phyloP scores from a whole-genome alignment of 2,797 vertebrate genomes.

The Sparus aurata region DNA sequence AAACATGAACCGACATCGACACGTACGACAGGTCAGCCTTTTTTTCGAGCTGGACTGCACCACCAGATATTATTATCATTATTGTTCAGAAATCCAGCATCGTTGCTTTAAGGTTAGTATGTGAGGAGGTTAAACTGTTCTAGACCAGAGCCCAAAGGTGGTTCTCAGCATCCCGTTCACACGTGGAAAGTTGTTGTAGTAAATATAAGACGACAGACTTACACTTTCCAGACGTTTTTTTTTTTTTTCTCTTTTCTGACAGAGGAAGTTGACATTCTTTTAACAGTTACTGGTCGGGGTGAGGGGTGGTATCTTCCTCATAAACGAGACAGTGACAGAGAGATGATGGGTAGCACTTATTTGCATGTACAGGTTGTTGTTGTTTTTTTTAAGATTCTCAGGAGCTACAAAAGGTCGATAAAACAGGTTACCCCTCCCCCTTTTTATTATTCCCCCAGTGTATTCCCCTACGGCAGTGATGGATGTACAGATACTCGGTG shows the following conservation, averaged over 20 bases:
- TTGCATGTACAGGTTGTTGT: slow-evolving; percentile 56
- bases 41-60: slow-evolving; percentile 19
- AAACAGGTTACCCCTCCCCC: slow-evolving; percentile 29
- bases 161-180: slow-evolving; percentile 30
- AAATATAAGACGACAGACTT: slow-evolving; percentile 63
- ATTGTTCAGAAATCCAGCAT: slow-evolving; percentile 57
- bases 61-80: background rate
- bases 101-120: slow-evolving; percentile 50
- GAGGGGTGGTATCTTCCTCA: slow-evolving; percentile 45
- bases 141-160: slow-evolving; percentile 43
- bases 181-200: slow-evolving; percentile 42
- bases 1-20: slow-evolving; percentile 62
- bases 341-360: slow-evolving; percentile 64
- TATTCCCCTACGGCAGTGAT: slow-evolving; percentile 76
- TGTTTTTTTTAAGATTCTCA: slow-evolving; percentile 42
- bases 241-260: slow-evolving; percentile 63
- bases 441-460: slow-evolving; percentile 34
- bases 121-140: slow-evolving; percentile 53
- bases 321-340: slow-evolving; percentile 58
- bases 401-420: slow-evolving; percentile 79
- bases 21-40: slow-evolving; percentile 47
- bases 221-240: slow-evolving; percentile 57
- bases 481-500: slow-evolving; percentile 71
- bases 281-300: slow-evolving; percentile 41
- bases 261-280: slow-evolving; percentile 61